Evolutionary conservation across 2,888 invertebrate genomes (phyloP).

Genomic region (Synergus japonicus): DNA sequence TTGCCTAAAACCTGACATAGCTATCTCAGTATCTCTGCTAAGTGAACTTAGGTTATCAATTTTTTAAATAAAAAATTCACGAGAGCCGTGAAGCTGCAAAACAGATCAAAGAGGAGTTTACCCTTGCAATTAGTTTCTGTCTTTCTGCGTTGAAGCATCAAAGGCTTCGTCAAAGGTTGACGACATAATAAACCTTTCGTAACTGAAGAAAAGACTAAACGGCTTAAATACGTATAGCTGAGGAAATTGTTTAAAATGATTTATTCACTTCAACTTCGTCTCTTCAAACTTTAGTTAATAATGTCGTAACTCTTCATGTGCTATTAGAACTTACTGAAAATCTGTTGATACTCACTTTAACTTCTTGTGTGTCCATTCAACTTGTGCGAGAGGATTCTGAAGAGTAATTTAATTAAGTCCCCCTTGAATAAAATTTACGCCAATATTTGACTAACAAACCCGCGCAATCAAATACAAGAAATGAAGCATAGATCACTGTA

Average conservation of each 20-base stretch:
- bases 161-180: background rate
- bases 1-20: background rate
- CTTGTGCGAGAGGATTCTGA: background rate
- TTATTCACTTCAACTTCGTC: background rate
- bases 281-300: background rate
- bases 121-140: background rate
- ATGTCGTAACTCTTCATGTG: background rate
- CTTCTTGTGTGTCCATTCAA: background rate
- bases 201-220: background rate
- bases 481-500: background rate
- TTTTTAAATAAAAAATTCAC: background rate
- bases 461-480: background rate
- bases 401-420: background rate
- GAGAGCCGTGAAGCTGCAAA: background rate
- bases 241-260: background rate
- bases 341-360: slow-evolving; percentile 14
- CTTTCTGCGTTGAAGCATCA: too few species aligned
- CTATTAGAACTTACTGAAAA: slow-evolving; percentile 3
- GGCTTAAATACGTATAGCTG: too few species aligned
- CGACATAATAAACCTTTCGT: background rate
- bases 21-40: background rate
- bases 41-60: background rate
- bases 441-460: background rate
- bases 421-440: background rate
- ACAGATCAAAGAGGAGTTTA: background rate